These are phyloP conservation scores for Hypomecis atomaria DNA, from an alignment of 2,888 invertebrate genomes.

Conservation along the genomic window DNA sequence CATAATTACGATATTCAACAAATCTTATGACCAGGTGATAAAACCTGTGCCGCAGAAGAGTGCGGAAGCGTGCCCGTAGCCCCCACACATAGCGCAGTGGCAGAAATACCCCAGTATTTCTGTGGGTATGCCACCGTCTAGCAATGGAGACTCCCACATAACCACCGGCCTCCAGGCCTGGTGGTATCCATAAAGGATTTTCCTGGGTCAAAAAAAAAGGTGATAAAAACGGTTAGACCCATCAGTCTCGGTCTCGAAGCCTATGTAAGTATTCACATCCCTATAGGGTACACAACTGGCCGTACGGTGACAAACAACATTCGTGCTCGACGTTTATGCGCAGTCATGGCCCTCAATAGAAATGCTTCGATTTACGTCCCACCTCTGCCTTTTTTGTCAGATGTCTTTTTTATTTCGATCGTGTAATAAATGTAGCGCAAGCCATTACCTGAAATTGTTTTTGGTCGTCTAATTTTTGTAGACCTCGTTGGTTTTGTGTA, in stretches of 20 bases:
- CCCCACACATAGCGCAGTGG: too few species aligned
- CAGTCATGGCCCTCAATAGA: conserved; percentile 80
- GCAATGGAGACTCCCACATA: too few species aligned
- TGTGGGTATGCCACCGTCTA: too few species aligned
- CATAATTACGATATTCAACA: too few species aligned
- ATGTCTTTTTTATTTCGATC: conserved; percentile 64
- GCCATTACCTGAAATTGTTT: conserved; percentile 56
- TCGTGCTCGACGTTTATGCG: conserved; percentile 77
- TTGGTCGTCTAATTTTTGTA: conserved; percentile 39
- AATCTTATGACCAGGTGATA: too few species aligned
- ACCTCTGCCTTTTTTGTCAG: conserved; percentile 66
- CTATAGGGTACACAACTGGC: conserved; percentile 35
- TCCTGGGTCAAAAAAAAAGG: too few species aligned
- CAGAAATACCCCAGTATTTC: too few species aligned
- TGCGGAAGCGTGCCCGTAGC: too few species aligned
- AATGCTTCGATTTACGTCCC: conserved; percentile 76
- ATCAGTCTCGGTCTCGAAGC: neutral
- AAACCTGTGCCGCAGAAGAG: too few species aligned
- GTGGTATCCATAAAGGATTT: too few species aligned
- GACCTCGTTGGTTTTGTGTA: conserved; percentile 16
- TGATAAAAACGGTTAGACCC: too few species aligned
- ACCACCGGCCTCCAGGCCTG: neutral
- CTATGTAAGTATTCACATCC: conserved; percentile 28
- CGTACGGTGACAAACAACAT: conserved; percentile 81
- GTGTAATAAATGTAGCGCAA: conserved; percentile 54